Percentiles rank a stretch among this genome's conserved stretches.
phyloP scores from a whole-genome alignment of 1,140 invertebrate species.

The Druon quercuslanigerum region DNA sequence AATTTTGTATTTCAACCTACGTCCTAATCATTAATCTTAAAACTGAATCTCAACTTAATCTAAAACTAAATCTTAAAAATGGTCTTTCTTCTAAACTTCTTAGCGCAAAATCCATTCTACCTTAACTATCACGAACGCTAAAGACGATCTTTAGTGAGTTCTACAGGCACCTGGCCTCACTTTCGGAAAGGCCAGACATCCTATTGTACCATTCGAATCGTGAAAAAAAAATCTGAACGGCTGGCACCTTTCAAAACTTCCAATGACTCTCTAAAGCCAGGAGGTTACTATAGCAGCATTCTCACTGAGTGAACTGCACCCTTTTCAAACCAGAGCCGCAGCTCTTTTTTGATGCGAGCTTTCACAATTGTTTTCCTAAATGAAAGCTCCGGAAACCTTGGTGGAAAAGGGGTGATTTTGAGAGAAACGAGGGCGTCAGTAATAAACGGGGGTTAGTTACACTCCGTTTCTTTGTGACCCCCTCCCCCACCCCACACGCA shows the following conservation, averaged over 20 bases:
- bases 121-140: background rate
- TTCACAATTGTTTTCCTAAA: constrained; percentile 57
- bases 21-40: too few species aligned
- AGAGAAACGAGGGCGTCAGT: constrained; percentile 31
- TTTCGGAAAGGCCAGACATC: constrained; percentile 1
- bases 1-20: too few species aligned
- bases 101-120: background rate
- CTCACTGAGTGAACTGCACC: background rate
- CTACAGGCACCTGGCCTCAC: constrained; percentile 10
- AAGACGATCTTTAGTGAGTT: constrained; percentile 20
- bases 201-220: constrained; percentile 3
- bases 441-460: constrained; percentile 47
- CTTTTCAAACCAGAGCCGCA: constrained; percentile 34
- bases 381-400: constrained; percentile 51
- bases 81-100: background rate
- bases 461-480: constrained; percentile 52
- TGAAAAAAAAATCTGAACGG: background rate
- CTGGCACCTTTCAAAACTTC: background rate
- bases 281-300: background rate
- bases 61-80: too few species aligned
- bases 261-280: constrained; percentile 13
- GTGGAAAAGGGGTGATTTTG: background rate
- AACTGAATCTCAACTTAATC: too few species aligned
- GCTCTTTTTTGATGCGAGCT: constrained; percentile 44
- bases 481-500: background rate